phyloP scores from a whole-genome alignment of 2,888 invertebrate species.

The Prosopocoilus inquinatus region DNA sequence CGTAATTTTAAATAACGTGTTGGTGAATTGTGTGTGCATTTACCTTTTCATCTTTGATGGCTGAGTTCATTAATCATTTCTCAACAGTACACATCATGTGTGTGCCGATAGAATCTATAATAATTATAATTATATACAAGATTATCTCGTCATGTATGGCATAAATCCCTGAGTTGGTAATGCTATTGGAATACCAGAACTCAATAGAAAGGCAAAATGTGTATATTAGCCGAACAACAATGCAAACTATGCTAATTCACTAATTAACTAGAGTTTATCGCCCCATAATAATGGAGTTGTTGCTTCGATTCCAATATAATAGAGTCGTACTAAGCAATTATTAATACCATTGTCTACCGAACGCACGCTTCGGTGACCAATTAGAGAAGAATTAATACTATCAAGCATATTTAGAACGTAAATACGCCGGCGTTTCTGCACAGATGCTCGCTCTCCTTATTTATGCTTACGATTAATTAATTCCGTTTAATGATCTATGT shows the following conservation, averaged over 20 bases:
- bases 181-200: background rate
- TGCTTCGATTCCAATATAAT: constrained; percentile 1
- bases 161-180: background rate
- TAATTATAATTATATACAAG: background rate
- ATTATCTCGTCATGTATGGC: background rate
- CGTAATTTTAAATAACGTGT: too few relatives aligned
- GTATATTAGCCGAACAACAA: constrained; percentile 5
- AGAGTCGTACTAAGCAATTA: constrained; percentile 1
- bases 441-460: too few relatives aligned
- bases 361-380: background rate
- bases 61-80: too few relatives aligned
- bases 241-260: constrained; percentile 29
- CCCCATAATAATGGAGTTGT: constrained; percentile 21
- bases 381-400: background rate
- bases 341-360: background rate
- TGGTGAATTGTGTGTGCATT: too few relatives aligned
- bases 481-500: too few relatives aligned
- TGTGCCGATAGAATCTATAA: background rate
- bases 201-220: constrained; percentile 2
- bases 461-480: too few relatives aligned
- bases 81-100: too few relatives aligned
- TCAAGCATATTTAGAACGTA: too few relatives aligned
- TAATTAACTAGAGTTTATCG: constrained; percentile 29
- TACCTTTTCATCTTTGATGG: too few relatives aligned
- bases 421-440: too few relatives aligned